Conservation (phyloP, 2,797 vertebrate species). For the Pseudochromis fuscus region DNA sequence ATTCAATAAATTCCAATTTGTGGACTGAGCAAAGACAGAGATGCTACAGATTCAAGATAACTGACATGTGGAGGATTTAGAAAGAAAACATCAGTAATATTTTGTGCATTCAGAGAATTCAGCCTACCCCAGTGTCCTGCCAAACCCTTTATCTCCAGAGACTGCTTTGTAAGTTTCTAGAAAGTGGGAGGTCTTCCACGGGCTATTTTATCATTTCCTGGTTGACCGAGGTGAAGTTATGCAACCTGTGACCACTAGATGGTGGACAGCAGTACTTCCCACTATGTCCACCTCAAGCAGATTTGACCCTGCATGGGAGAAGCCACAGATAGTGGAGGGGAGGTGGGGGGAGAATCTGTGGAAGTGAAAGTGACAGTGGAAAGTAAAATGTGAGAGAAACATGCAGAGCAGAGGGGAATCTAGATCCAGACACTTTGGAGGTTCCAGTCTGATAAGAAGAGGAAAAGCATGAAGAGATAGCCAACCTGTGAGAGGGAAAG, state of each 20-base stretch:
- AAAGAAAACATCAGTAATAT: slow-evolving; percentile 38
- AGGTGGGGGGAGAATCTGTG: not conserved
- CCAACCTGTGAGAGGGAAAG: slow-evolving; percentile 45
- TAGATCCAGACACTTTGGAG: slow-evolving; percentile 13
- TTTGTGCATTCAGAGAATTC: slow-evolving; percentile 27
- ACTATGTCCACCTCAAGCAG: slow-evolving; percentile 11
- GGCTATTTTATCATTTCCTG: slow-evolving; percentile 34
- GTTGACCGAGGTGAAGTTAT: slow-evolving; percentile 37
- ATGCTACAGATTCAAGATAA: slow-evolving; percentile 22
- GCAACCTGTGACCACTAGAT: slow-evolving; percentile 72
- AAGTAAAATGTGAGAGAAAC: slow-evolving; percentile 3
- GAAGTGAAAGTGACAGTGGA: slow-evolving; percentile 34
- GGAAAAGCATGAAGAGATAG: slow-evolving; percentile 36
- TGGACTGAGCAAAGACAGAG: not conserved
- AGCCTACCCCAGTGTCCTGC: slow-evolving; percentile 19
- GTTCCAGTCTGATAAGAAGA: slow-evolving; percentile 40
- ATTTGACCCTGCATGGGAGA: slow-evolving; percentile 42
- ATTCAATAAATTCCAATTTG: slow-evolving; percentile 1
- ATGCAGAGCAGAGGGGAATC: not conserved
- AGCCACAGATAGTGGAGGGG: slow-evolving; percentile 5
- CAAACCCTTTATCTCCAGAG: slow-evolving; percentile 32
- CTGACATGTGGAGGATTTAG: not conserved
- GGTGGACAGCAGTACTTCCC: slow-evolving; percentile 49
- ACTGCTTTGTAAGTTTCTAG: slow-evolving; percentile 45
- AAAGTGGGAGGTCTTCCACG: slow-evolving; percentile 30